Base-by-base conservation (phyloP, 2,888 invertebrate genomes). In the Dione vanillae region DNA sequence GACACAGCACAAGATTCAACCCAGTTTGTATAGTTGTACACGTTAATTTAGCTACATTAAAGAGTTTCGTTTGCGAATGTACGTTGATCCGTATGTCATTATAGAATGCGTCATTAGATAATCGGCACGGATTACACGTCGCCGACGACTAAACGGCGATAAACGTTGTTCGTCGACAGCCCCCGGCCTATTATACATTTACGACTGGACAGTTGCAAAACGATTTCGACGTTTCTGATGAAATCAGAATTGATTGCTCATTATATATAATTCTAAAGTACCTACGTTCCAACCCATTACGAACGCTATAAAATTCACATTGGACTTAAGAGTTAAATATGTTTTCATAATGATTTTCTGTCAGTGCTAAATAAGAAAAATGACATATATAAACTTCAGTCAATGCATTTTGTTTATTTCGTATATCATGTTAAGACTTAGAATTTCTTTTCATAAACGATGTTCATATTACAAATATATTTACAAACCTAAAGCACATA, bases 61-160 rank as follows among this genome's bases (percentile, higher is more conserved):
- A 10, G 54, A 54, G 7, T 69, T 72, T 43, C 11, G 66, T 54
- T 51, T 11, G 69, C 62, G 69, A 71, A 43, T 71, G 65, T 74
- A 73, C 71, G n/a, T 45, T 65, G 27, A 66, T 68, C 59, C 71
- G 64, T 68, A 56, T 82, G 82, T 81, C 83, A 83, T 82, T 85
- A 84, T 78, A 82, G 81, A 81, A 80, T 83, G 80, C 85, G 84
- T 86, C 88, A 90, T 89, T 88, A 86, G 81, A 80, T 85, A 89
- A 88, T 90, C 82, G 82, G 75, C 54, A 82, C 77, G 84, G 85
- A 90, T 88, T 87, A 85, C 83, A 88, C 83, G 83, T 83, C 83
- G 84, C 80, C 80, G 83, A 82, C 82, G 83, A 80, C 87, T 92
- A 92, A 92, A 90, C 85, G 88, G 77, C 84, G 90, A 85, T 90